These are phyloP conservation scores for Sebastes hubbsi DNA, from an alignment of 2,797 vertebrate species.

Conservation along the genomic window DNA sequence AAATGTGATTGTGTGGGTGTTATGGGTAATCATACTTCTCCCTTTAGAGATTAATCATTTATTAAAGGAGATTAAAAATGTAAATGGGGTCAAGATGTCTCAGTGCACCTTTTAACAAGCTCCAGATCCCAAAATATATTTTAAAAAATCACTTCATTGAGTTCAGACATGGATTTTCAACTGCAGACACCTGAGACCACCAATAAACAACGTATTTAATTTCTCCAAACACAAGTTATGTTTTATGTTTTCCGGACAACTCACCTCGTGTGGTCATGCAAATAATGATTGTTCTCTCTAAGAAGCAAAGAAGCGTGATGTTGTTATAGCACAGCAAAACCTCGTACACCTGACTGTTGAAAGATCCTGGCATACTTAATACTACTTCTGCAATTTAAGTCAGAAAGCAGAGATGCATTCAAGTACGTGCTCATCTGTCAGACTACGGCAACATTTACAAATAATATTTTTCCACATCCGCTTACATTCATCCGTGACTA, in stretches of 20 bases:
- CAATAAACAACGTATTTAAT: not conserved
- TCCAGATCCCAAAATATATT: not conserved
- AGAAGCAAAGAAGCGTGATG: not conserved
- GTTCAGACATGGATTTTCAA: not conserved
- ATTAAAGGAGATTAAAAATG: conserved; percentile 28
- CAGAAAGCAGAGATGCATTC: not conserved
- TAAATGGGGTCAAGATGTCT: conserved; percentile 31
- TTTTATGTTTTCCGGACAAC: not conserved
- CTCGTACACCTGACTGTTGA: not conserved
- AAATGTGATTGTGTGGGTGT: conserved; percentile 17
- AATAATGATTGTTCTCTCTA: not conserved
- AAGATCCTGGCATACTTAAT: not conserved
- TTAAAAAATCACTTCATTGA: not conserved
- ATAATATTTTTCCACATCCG: not conserved
- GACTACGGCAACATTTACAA: not conserved
- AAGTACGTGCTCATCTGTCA: not conserved
- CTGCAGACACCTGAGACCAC: not conserved
- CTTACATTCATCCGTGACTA: not conserved
- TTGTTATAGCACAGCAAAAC: not conserved
- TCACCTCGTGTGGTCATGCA: not conserved
- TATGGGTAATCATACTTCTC: not conserved
- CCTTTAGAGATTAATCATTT: conserved; percentile 24
- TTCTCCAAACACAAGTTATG: not conserved
- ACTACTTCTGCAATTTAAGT: not conserved
- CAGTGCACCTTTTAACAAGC: not conserved